Evolutionary conservation across 2,888 invertebrate genomes (phyloP), one percentile per base, ranked within the genome.

Genomic region (Thereva unica): DNA sequence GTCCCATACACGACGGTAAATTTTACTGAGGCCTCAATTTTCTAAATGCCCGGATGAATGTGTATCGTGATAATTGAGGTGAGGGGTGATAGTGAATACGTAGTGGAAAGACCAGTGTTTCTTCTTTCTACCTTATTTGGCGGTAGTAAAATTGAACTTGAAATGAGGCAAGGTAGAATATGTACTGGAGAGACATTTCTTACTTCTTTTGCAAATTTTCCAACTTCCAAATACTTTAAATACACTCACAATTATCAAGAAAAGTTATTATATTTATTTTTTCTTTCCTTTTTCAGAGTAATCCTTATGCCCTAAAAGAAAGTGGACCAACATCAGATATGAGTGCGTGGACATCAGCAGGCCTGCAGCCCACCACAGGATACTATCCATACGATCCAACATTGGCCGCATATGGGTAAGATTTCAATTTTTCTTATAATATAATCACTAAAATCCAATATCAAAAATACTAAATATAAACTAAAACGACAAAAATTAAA

Each of bases 361-460:
- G 93, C 70, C 85, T 94, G 67, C 93, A 94, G 82, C 92, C 94
- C 78, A 91, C 93, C 72, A 91, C 93, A 71, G 93, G 92, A 77
- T 94, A 94, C 85, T 93, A 94, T 85, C 92, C 93, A 73, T 95
- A 94, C 84, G 94, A 95, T 84, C 93, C 94, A 68, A 90, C 94
- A 82, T 86, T 92, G 76, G 92, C 93, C 72, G 93, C 94, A 78
- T 94, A 94, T 83, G 94, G 94, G 94, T 94, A 87, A 89, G 92
- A 45, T 41, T 52, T 12, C 3, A 52, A 37, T 23, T 23, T 23
- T 23, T 23, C 23, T 23, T 23, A 23, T 23, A 23, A 23, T 23
- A 23, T 23, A n/a, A 23, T 23, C 23, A 1, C 23, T 2, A 23
- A 23, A 23, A 23, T 2, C 23, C 1, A 23, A 23, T 2, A 23